Percentiles rank a stretch among this genome's conserved stretches.
phyloP scores from a whole-genome alignment of 2,888 invertebrate species.

The Dicyrtoma fusca region DNA sequence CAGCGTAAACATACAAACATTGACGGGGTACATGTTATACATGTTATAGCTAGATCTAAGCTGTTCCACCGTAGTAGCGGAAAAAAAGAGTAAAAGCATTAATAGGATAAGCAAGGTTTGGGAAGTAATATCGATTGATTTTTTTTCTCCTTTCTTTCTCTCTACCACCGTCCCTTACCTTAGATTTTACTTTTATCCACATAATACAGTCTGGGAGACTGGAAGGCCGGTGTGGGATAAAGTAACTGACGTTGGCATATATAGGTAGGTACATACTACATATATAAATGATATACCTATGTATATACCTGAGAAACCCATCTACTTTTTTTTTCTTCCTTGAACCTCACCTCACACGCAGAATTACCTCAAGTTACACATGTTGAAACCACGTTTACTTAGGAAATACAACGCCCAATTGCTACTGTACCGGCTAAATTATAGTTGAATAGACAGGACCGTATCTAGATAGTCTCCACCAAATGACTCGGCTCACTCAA shows the following conservation, averaged over 20 bases:
- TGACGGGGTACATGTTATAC: background rate
- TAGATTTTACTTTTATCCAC: background rate
- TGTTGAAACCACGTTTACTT: background rate
- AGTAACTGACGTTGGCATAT: too few relatives aligned
- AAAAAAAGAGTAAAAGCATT: slow-evolving; percentile 18
- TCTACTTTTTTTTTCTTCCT: too few relatives aligned
- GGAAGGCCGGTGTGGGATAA: background rate
- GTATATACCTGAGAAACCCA: too few relatives aligned
- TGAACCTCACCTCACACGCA: slow-evolving; percentile 11
- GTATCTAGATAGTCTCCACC: too few relatives aligned
- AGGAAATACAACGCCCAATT: slow-evolving; percentile 6
- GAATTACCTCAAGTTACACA: slow-evolving; percentile 16
- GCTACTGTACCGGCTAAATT: background rate
- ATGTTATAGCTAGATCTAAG: too few relatives aligned
- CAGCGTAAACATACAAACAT: background rate
- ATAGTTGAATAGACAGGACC: too few relatives aligned
- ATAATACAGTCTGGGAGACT: background rate
- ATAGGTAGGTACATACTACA: background rate
- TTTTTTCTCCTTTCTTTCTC: slow-evolving; percentile 2
- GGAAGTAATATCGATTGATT: slow-evolving; percentile 17
- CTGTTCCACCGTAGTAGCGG: background rate
- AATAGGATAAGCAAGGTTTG: slow-evolving; percentile 8
- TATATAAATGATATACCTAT: too few relatives aligned
- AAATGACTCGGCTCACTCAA: too few relatives aligned
- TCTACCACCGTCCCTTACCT: background rate